Percentiles rank a stretch among this genome's conserved stretches.
These are phyloP conservation scores for Artibeus jamaicensis DNA, from an alignment of 2,797 vertebrate genomes.

Conservation along the genomic window DNA sequence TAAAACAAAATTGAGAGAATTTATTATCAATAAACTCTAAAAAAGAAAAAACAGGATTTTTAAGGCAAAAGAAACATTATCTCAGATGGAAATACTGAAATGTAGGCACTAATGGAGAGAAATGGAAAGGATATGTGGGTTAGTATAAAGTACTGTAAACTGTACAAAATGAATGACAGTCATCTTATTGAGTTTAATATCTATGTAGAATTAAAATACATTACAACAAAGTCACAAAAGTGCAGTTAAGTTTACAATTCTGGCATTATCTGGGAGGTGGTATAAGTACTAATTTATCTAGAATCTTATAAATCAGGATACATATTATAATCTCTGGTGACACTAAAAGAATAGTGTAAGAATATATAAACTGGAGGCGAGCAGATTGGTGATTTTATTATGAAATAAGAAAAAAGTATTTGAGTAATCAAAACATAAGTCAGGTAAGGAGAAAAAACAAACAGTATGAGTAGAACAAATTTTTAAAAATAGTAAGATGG, in stretches of 20 bases:
- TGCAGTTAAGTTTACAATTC: not conserved
- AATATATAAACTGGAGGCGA: not conserved
- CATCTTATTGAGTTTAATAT: not conserved
- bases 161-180: not conserved
- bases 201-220: not conserved
- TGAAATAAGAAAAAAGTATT: not conserved
- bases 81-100: not conserved
- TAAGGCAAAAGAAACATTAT: not conserved
- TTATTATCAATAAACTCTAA: not conserved
- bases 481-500: not conserved
- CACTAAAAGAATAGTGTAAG: not conserved
- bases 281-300: not conserved
- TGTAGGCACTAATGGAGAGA: not conserved
- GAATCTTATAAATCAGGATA: not conserved
- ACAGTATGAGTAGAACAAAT: not conserved
- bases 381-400: not conserved
- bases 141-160: not conserved
- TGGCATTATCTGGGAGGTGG: not conserved
- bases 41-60: not conserved
- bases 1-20: not conserved
- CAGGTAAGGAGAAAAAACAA: not conserved
- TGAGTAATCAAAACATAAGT: not conserved
- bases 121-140: not conserved
- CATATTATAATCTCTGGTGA: not conserved
- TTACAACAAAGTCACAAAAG: not conserved